A percentile compares a stretch with the other conserved stretches of the same genome.
phyloP scores from a whole-genome alignment of 2,888 invertebrate genomes.

The Papilio demoleus region DNA sequence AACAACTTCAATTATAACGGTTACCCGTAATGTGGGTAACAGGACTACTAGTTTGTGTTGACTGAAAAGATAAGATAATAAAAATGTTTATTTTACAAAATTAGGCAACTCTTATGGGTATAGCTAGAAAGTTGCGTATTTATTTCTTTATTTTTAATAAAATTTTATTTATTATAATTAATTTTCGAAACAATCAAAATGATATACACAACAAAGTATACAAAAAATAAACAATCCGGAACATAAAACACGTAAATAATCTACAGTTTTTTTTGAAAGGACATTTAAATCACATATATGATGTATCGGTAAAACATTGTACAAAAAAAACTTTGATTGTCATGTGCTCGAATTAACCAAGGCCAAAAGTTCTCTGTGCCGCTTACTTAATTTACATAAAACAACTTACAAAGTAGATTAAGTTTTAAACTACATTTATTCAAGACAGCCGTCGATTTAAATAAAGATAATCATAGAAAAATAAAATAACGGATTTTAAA shows the following conservation, averaged over 20 bases:
- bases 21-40: constrained; percentile 15
- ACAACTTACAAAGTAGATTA: constrained; percentile 30
- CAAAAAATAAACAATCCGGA: not conserved
- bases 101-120: too few relatives aligned
- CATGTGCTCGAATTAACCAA: constrained; percentile 9
- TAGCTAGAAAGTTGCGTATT: constrained; percentile 17
- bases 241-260: not conserved
- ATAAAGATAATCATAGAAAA: constrained; percentile 12
- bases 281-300: constrained; percentile 8
- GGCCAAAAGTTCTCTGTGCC: constrained; percentile 33
- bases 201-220: too few relatives aligned
- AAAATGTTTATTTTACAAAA: too few relatives aligned
- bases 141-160: not conserved
- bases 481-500: constrained; percentile 23
- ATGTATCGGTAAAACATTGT: constrained; percentile 8
- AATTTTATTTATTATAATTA: too few relatives aligned
- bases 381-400: constrained; percentile 26
- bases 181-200: too few relatives aligned
- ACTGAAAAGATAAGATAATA: too few relatives aligned
- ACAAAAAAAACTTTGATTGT: constrained; percentile 11
- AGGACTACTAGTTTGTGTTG: too few relatives aligned
- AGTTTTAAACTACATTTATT: constrained; percentile 18
- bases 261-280: not conserved
- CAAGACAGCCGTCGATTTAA: constrained; percentile 21
- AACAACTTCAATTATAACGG: not conserved